These are phyloP conservation scores for Zoanthus solanderi DNA, from an alignment of 92 coral and sea anemone species.

Conservation along the genomic window DNA sequence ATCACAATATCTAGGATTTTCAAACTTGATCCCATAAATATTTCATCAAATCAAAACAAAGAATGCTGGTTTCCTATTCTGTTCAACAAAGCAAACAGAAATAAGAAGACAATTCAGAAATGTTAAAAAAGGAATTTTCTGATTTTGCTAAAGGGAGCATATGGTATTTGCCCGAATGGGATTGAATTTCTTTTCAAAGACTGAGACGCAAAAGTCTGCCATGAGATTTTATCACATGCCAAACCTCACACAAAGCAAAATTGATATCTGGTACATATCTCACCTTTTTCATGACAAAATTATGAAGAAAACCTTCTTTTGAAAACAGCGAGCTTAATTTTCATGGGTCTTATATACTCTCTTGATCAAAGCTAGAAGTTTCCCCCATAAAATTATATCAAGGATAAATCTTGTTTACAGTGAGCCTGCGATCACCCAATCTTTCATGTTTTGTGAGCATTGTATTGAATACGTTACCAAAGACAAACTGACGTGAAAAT, in stretches of 20 bases:
- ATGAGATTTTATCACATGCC: conserved; percentile 24
- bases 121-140: conserved; percentile 18
- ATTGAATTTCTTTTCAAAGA: conserved; percentile 7
- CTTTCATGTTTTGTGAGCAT: background rate
- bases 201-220: conserved; percentile 1
- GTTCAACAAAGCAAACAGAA: conserved; percentile 41
- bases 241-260: conserved; percentile 13
- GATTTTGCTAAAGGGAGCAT: conserved; percentile 39
- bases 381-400: background rate
- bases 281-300: conserved; percentile 16
- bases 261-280: conserved; percentile 13
- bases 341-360: background rate
- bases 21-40: conserved; percentile 8
- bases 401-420: conserved; percentile 1
- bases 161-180: conserved; percentile 27
- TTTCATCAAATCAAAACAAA: conserved; percentile 19
- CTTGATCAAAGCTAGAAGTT: background rate
- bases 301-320: background rate
- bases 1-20: background rate
- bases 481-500: background rate
- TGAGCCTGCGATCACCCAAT: conserved; percentile 47
- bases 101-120: conserved; percentile 30
- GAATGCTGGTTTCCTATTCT: conserved; percentile 21
- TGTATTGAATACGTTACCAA: background rate
- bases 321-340: background rate